phyloP scores from a whole-genome alignment of 1,140 invertebrate species.

The Drosophila quadrilineata region DNA sequence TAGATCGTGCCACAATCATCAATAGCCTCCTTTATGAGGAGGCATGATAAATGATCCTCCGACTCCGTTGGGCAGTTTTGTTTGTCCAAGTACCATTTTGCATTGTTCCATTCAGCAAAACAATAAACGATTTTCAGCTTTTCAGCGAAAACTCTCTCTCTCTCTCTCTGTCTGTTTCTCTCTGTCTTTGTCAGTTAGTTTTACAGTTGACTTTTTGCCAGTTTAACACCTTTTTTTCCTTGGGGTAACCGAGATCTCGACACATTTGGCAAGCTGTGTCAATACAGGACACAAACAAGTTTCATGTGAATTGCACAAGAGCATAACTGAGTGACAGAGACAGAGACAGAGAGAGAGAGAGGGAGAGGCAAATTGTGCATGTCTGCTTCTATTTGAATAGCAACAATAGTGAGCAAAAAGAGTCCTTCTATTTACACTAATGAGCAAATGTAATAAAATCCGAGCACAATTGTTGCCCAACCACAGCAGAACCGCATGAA shows the following conservation, averaged over 20 bases:
- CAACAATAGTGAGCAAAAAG: neutral
- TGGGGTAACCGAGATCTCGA: constrained; percentile 13
- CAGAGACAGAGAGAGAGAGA: neutral
- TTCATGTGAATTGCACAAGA: constrained; percentile 51
- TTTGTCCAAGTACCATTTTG: constrained; percentile 54
- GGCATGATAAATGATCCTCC: constrained; percentile 56
- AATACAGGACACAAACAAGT: constrained; percentile 66
- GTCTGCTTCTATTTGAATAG: neutral
- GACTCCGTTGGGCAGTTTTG: constrained; percentile 45
- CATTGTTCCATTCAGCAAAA: constrained; percentile 23
- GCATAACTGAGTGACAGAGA: no score
- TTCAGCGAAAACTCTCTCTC: constrained; percentile 66
- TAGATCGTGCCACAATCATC: constrained; percentile 55
- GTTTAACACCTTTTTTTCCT: constrained; percentile 73
- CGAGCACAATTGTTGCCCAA: constrained; percentile 62
- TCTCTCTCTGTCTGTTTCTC: no score
- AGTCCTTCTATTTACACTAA: constrained; percentile 67
- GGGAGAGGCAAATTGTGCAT: no score
- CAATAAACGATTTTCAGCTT: constrained; percentile 69
- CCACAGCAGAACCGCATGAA: constrained; percentile 61
- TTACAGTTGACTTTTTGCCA: constrained; percentile 72
- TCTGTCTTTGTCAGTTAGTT: constrained; percentile 16
- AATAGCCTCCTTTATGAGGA: constrained; percentile 17
- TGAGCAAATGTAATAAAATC: constrained; percentile 73
- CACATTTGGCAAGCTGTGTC: constrained; percentile 67